Evolutionary conservation across 23 tunicate species (phyloP).

Genomic region (Halocynthia aurantium): DNA sequence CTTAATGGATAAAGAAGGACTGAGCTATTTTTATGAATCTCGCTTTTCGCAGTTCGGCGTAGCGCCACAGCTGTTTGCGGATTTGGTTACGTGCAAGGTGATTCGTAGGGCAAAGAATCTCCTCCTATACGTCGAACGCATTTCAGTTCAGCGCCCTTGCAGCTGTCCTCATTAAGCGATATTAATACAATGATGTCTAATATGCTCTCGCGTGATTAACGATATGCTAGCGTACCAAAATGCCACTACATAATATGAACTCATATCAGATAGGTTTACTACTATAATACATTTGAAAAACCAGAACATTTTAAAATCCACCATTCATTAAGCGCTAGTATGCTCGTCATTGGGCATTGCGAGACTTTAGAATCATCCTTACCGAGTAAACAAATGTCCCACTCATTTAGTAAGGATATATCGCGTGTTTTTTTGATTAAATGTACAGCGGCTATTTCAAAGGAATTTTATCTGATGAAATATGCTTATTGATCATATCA

Average conservation of each 20-base stretch:
- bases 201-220: no score
- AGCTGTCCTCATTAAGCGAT: not conserved
- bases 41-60: slow-evolving; percentile 62
- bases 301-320: no score
- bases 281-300: no score
- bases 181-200: not conserved
- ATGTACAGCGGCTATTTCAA: not conserved
- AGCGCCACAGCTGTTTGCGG: slow-evolving; percentile 43
- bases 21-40: slow-evolving; percentile 7
- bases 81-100: slow-evolving; percentile 72
- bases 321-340: no score
- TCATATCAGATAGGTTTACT: no score
- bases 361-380: no score
- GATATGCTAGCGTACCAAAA: no score
- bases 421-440: no score
- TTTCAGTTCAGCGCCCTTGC: not conserved
- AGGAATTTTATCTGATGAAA: not conserved
- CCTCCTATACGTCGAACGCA: slow-evolving; percentile 5
- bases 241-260: no score
- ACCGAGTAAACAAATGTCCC: no score
- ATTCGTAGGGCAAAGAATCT: not conserved
- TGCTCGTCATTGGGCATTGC: no score
- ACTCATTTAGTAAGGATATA: no score
- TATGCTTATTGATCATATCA: not conserved
- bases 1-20: slow-evolving; percentile 23